phyloP scores from a whole-genome alignment of 2,797 vertebrate genomes.

The Manis pentadactyla region DNA sequence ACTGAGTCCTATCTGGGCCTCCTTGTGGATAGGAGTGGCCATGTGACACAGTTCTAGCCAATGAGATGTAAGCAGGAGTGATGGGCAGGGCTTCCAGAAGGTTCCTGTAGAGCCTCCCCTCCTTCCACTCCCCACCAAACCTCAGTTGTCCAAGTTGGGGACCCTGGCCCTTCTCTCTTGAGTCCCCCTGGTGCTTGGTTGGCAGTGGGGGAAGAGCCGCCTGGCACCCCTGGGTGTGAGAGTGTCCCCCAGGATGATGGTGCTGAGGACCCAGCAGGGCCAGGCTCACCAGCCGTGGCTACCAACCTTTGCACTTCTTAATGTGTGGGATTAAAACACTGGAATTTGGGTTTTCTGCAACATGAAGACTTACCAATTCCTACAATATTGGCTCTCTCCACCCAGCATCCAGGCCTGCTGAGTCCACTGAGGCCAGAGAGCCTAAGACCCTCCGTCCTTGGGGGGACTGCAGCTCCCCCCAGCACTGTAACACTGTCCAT shows the following conservation, averaged over 20 bases:
- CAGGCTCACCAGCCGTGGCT: not conserved
- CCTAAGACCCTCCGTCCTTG: too few species aligned
- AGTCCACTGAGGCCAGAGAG: not conserved
- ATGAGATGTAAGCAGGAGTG: not conserved
- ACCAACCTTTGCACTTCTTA: not conserved
- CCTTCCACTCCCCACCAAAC: not conserved
- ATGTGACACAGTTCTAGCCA: not conserved
- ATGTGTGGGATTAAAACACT: not conserved
- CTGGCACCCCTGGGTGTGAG: not conserved
- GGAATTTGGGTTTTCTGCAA: not conserved
- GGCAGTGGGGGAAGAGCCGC: not conserved
- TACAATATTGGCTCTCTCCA: not conserved
- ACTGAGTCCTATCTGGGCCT: not conserved
- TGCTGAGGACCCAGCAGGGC: not conserved
- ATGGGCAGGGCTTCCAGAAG: not conserved
- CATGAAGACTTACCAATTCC: not conserved
- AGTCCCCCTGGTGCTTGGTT: not conserved
- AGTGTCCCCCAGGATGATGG: not conserved
- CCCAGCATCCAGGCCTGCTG: not conserved
- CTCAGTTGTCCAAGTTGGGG: not conserved
- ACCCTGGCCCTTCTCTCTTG: not conserved
- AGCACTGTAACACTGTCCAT: fast-evolving
- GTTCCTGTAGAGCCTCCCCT: not conserved
- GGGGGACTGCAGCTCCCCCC: not conserved
- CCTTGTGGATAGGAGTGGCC: not conserved